Evolutionary conservation across 92 coral and sea anemone species (phyloP).

Genomic region (Parazoanthus swiftii): DNA sequence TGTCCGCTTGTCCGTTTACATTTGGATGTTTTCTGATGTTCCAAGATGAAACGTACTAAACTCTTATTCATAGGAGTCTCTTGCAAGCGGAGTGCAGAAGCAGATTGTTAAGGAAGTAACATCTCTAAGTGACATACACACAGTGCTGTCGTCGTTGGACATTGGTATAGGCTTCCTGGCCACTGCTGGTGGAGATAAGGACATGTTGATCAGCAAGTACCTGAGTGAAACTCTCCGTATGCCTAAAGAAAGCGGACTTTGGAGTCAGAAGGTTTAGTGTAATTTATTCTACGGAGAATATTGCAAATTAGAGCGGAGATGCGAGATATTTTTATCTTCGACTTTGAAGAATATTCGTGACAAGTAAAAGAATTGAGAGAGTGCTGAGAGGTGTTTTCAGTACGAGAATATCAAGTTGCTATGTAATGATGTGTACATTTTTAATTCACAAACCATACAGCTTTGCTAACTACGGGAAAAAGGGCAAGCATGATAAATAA

Average conservation of each 20-base stretch:
- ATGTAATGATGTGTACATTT: too few species aligned
- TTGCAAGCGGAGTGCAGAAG: constrained; percentile 45
- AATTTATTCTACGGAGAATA: too few species aligned
- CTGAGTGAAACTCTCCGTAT: constrained; percentile 58
- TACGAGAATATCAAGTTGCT: too few species aligned
- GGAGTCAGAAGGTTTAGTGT: constrained; percentile 64
- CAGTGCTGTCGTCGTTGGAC: constrained; percentile 69
- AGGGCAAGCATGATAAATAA: too few species aligned
- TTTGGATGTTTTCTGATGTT: neutral
- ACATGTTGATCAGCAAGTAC: constrained; percentile 63
- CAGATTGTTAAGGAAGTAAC: constrained; percentile 53
- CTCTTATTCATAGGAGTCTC: constrained; percentile 35
- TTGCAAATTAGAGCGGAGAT: too few species aligned
- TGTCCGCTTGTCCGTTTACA: neutral
- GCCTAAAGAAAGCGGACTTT: constrained; percentile 60
- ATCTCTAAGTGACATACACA: constrained; percentile 70
- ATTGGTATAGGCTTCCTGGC: constrained; percentile 81
- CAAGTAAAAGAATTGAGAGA: too few species aligned
- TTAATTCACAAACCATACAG: too few species aligned
- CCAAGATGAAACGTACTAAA: too few species aligned
- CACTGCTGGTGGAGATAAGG: constrained; percentile 70
- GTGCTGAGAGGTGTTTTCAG: too few species aligned
- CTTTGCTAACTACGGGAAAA: too few species aligned
- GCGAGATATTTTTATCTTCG: too few species aligned
- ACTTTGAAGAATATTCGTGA: too few species aligned